A percentile compares a stretch with the other conserved stretches of the same genome.
phyloP scores from a whole-genome alignment of 2,797 vertebrate genomes.

The Coilia nasus region DNA sequence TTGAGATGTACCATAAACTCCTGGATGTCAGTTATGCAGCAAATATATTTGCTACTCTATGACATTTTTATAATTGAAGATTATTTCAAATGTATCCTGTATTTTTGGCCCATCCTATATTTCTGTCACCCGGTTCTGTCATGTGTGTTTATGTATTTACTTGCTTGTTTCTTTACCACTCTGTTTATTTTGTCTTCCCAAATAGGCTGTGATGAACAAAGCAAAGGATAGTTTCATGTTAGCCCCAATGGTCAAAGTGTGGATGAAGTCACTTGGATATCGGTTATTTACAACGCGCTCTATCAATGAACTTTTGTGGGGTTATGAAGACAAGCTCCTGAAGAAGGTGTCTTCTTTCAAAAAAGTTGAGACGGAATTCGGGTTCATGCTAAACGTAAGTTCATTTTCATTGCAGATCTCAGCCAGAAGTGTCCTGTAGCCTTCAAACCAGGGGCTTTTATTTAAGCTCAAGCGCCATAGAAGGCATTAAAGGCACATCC shows the following conservation, averaged over 20 bases:
- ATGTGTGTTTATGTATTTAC: not conserved
- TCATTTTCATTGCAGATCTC: not conserved
- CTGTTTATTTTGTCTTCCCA: not conserved
- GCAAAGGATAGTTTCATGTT: constrained; percentile 55
- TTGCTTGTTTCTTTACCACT: not conserved
- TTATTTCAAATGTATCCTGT: too few relatives aligned
- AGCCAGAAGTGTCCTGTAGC: not conserved
- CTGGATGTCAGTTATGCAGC: too few relatives aligned
- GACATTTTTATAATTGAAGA: too few relatives aligned
- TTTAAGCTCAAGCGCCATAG: too few relatives aligned
- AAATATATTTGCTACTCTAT: too few relatives aligned
- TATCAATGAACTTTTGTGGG: constrained; percentile 78
- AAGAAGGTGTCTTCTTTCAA: not conserved
- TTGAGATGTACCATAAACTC: too few relatives aligned
- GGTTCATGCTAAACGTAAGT: constrained; percentile 77
- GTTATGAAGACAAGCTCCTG: constrained; percentile 73
- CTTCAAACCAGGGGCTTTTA: not conserved
- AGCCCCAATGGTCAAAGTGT: constrained; percentile 19
- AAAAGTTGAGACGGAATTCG: constrained; percentile 70
- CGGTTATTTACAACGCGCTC: constrained; percentile 67
- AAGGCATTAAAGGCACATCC: too few relatives aligned
- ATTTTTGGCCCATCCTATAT: constrained; percentile 29
- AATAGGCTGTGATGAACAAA: constrained; percentile 75
- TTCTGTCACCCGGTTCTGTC: constrained; percentile 14
- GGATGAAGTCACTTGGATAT: constrained; percentile 45